Evolutionary conservation across 2,888 invertebrate genomes (phyloP), one percentile per base, ranked within the genome.

Genomic region (Aleiodes leptofemur): DNA sequence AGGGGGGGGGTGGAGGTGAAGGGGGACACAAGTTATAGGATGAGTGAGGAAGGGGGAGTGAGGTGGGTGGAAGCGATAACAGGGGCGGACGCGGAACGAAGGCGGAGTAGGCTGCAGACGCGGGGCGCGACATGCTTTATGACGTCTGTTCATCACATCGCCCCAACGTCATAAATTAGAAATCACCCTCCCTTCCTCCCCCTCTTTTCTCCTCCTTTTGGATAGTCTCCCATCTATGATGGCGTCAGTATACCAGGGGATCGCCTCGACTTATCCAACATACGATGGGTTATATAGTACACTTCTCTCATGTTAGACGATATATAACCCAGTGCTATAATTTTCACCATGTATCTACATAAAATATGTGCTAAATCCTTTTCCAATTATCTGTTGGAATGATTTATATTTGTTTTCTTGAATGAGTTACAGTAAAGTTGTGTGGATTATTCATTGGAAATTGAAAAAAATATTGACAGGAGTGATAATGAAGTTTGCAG

Each of bases 81-180:
- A 81, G 80, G 77, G 79, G 80, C 76, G 57, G 76, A 77, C 74
- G 81, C 79, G 79, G 82, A 79, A 78, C 78, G 81, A 81, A 73
- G 80, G 81, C 81, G 81, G 81, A 82, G 85, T 85, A 84, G 85
- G 86, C 84, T 83, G 84, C 85, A 85, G 85, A 86, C 85, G 85
- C 85, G 86, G 84, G 85, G 85, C 84, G 87, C 87, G 88, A 87
- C 89, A 88, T 90, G 89, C 88, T 89, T 90, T 90, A 89, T 90
- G 90, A 90, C 90, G 90, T 89, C 90, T 90, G 90, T 90, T 90
- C 90, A 89, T 90, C 90, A 90, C 90, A 87, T 89, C 87, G 85
- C 88, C 88, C 88, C 86, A 86, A 86, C 83, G 86, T 89, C 90
- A 89, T 90, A 90, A 90, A 90, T 90, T 90, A 90, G 87, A 88